Conservation (phyloP, 2,888 invertebrate species). For the Drosophila atripex region DNA sequence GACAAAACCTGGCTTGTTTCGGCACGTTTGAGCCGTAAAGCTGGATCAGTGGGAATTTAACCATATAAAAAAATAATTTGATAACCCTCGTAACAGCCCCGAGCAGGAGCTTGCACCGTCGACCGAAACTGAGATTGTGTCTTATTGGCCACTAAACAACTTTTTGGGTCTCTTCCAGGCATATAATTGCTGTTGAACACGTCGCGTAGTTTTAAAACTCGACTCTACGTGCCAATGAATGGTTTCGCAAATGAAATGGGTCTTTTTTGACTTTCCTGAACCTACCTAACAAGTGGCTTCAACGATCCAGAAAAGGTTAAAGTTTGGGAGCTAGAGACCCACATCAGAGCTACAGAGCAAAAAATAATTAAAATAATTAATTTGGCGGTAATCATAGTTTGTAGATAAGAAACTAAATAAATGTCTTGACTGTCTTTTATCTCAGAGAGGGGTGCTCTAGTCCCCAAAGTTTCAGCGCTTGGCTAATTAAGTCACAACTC, state of each 20-base stretch:
- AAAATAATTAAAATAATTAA: background rate
- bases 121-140: too few species aligned
- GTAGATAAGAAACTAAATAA: background rate
- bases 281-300: too few species aligned
- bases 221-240: conserved; percentile 27
- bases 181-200: conserved; percentile 41
- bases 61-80: background rate
- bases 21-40: background rate
- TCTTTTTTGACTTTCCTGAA: conserved; percentile 21
- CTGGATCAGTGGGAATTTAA: background rate
- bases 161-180: background rate
- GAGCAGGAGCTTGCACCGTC: too few species aligned
- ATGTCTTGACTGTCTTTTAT: background rate
- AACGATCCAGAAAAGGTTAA: too few species aligned
- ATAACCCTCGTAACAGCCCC: background rate
- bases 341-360: background rate
- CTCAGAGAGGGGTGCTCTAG: background rate
- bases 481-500: conserved; percentile 31
- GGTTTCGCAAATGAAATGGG: conserved; percentile 6
- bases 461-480: conserved; percentile 6
- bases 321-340: background rate
- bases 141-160: background rate
- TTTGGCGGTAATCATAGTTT: background rate
- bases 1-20: conserved; percentile 34
- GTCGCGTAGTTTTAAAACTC: conserved; percentile 39